A percentile compares a stretch with the other conserved stretches of the same genome.
Evolutionary conservation across 2,797 vertebrate species (phyloP).

Genomic region (Sitta carolinensis): DNA sequence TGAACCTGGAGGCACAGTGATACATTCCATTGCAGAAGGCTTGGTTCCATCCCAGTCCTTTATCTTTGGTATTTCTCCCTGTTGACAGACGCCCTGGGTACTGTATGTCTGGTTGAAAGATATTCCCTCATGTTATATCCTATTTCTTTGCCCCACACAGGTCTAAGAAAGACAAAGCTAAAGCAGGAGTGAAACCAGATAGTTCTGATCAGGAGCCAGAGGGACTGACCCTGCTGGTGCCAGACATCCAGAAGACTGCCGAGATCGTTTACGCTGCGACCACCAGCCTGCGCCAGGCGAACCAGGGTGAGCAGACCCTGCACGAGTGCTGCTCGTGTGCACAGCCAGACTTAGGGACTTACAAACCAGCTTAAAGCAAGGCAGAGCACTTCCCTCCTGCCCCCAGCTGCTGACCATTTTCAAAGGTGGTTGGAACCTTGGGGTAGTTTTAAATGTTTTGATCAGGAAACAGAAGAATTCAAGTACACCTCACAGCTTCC

Average conservation of each 20-base stretch:
- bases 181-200: conserved; percentile 92
- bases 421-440: not conserved
- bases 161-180: conserved; percentile 98
- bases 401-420: not conserved
- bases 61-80: not conserved
- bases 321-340: not conserved
- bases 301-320: conserved; percentile 79
- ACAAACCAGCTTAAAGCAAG: not conserved
- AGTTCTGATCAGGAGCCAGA: conserved; percentile 93
- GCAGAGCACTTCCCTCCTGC: not conserved
- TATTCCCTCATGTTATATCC: not conserved
- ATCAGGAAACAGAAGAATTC: not conserved
- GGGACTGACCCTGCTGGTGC: conserved; percentile 94
- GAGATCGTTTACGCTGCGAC: conserved; percentile 95
- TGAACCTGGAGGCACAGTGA: not conserved
- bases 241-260: conserved; percentile 96
- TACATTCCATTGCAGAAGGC: not conserved
- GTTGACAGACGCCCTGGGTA: not conserved
- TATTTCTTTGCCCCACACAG: conserved; percentile 66
- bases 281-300: conserved; percentile 91
- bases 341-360: not conserved
- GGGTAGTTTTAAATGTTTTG: not conserved
- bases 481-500: not conserved
- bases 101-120: not conserved
- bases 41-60: not conserved